Base-by-base conservation (phyloP, 2,888 invertebrate genomes). In the Glyphotaelius pellucidus region DNA sequence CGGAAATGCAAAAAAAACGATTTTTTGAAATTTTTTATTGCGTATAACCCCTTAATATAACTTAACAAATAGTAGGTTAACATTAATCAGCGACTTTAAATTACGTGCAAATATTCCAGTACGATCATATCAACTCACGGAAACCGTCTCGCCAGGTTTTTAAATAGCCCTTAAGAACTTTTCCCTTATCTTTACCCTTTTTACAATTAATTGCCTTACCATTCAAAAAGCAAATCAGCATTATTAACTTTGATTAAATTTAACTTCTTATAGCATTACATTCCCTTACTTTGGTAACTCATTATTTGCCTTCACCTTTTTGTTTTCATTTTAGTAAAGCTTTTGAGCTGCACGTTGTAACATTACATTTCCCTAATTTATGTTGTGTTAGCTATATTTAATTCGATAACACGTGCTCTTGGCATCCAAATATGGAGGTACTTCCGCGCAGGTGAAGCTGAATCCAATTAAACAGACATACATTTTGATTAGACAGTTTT, bases 401-500 rank as follows among this genome's bases (percentile, higher is more conserved):
- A 67, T 67, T 67, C 9, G 25, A 7, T 67, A 67, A 67, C 67
- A 2, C n/a, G 67, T 67, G 67, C 5, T 67, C 67, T 67, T 67
- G 67, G 9, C 67, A 25, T 67, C 7, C 25, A 67, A n/a, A 67
- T 25, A 11, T 67, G 67, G 25, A 7, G 15, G 52, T 52, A 52
- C 52, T 19, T 52, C 9, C 67, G 67, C n/a, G 19, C 83, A 83
- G 35, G 35, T 83, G 35, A 38, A 35, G 25, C 25, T 25, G 35
- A 83, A 83, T 83, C 19, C 35, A 83, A 83, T 83, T 83, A 83
- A 35, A 83, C 83, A 83, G 11, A 83, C 83, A 83, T 83, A 83
- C 32, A 35, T 32, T 35, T 83, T 83, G 35, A 83, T 15, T 38
- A 32, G 83, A 83, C 81, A 31, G 83, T 32, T 83, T 31, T 31